Evolutionary conservation across 2,888 invertebrate genomes (phyloP).

Genomic region (Agrochola litura): DNA sequence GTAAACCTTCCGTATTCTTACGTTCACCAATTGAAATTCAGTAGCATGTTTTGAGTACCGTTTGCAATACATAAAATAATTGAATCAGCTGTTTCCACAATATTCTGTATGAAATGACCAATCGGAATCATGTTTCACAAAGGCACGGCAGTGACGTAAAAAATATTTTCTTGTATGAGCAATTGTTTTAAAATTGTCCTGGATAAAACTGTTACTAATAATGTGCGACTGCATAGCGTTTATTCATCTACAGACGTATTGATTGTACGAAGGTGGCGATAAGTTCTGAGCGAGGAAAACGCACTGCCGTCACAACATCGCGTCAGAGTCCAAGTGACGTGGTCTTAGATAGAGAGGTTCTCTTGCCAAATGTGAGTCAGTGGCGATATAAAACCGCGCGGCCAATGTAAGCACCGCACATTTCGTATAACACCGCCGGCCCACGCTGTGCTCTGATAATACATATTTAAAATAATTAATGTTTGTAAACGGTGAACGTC

Average conservation of each 20-base stretch:
- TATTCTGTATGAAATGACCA: constrained; percentile 38
- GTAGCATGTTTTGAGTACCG: constrained; percentile 22
- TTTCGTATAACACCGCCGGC: constrained; percentile 74
- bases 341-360: constrained; percentile 74
- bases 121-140: constrained; percentile 32
- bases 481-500: constrained; percentile 84
- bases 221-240: constrained; percentile 33
- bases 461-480: constrained; percentile 72
- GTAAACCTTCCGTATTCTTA: constrained; percentile 14
- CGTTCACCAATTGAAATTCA: constrained; percentile 13
- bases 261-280: constrained; percentile 42
- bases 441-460: constrained; percentile 63
- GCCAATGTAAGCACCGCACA: constrained; percentile 76
- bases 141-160: constrained; percentile 48
- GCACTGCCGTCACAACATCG: constrained; percentile 78
- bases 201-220: constrained; percentile 32
- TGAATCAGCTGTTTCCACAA: constrained; percentile 7
- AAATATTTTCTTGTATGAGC: constrained; percentile 41
- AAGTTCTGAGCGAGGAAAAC: constrained; percentile 55
- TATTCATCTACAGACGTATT: constrained; percentile 49
- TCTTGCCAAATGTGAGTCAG: constrained; percentile 87
- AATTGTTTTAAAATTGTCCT: constrained; percentile 33
- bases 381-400: constrained; percentile 82
- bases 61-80: constrained; percentile 13
- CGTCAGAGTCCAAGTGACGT: constrained; percentile 84